These are phyloP conservation scores for Uropetala carovei DNA, from an alignment of 2,888 invertebrate species.

Conservation along the genomic window DNA sequence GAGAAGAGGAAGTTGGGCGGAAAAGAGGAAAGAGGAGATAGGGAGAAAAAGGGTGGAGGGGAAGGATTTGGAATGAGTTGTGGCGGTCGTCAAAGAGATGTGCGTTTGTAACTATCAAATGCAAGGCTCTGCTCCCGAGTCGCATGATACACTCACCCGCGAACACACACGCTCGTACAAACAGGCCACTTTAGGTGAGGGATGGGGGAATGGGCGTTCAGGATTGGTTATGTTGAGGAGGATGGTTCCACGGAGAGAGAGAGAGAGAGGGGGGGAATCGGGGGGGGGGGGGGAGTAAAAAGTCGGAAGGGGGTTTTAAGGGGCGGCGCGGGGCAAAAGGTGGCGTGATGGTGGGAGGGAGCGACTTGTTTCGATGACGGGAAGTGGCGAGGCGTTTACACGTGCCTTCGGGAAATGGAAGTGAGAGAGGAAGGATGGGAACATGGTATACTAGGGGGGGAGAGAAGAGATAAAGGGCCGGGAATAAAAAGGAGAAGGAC, in stretches of 20 bases:
- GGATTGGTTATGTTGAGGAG: slow-evolving; percentile 14
- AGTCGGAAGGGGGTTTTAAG: too few species aligned
- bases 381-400: too few species aligned
- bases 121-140: slow-evolving; percentile 28
- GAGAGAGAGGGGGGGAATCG: neutral
- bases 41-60: neutral
- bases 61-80: neutral
- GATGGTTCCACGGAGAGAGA: neutral
- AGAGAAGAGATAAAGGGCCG: too few species aligned
- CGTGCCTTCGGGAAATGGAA: too few species aligned
- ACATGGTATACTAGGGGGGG: neutral
- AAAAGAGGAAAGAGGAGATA: too few species aligned
- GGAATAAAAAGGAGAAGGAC: neutral
- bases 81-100: slow-evolving; percentile 40
- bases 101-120: slow-evolving; percentile 12
- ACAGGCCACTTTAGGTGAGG: neutral
- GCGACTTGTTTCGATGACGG: too few species aligned
- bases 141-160: neutral
- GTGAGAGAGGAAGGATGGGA: neutral
- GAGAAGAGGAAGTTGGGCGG: neutral
- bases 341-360: too few species aligned
- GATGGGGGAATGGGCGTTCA: neutral
- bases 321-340: too few species aligned
- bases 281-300: neutral
- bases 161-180: neutral